Base-by-base conservation (phyloP, 2,888 invertebrate genomes). In the Nysson spinosus region DNA sequence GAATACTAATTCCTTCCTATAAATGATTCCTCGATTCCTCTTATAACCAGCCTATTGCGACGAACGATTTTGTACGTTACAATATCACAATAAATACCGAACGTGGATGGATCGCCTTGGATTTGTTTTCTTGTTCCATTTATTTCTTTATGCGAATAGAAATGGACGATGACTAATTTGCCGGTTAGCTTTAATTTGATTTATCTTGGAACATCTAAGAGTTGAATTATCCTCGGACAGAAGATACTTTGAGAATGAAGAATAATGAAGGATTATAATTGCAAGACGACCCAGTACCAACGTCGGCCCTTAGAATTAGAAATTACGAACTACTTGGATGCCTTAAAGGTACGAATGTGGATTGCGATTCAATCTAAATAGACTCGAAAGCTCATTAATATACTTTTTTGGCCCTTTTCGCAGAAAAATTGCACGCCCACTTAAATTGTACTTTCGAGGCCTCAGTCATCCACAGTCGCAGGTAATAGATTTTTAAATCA, bases 51-150 rank as follows among this genome's bases (percentile, higher is more conserved):
- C n/a, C n/a, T n/a, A n/a, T n/a, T 72, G 82, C 77, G 80, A 81
- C 72, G 72, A 79, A 78, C 77, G 70, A 71, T 76, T 84, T 86
- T 86, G 85, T 86, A 86, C 85, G 84, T 84, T 83, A 80, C 80
- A 81, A 79, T 86, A 86, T 86, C 86, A 86, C 86, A 86, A 85
- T 83, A 75, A 81, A 79, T 80, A 78, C 75, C 78, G 70, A 72
- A 68, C 78, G 79, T 83, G 71, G 60, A 77, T 69, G 78, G 76
- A 69, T 77, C 79, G 72, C 75, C 70, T 61, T 52, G n/a, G 26
- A 34, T 5, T 26, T 19, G 1, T 28, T 14, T 12, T 1, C 26
- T 16, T 5, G 3, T 1, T 28, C n/a, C 3, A 2, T 2, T 24
- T 16, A 3, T 2, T 7, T 0, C 7, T 16, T 5, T 9, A 7